phyloP scores from a whole-genome alignment of 2,888 invertebrate species.

The Epinotia nisella region DNA sequence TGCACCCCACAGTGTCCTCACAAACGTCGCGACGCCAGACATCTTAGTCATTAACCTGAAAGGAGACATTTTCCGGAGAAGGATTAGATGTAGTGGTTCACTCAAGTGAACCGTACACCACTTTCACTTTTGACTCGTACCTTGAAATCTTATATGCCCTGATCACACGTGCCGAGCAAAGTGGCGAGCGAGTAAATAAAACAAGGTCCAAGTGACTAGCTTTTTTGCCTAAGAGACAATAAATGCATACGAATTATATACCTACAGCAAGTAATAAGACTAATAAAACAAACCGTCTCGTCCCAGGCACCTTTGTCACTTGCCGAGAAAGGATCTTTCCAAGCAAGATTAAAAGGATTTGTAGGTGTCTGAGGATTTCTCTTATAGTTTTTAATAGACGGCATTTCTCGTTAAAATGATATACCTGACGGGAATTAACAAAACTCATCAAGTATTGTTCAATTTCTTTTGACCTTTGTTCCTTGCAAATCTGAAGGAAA shows the following conservation, averaged over 20 bases:
- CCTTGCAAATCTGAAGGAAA: neutral
- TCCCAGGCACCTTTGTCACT: slow-evolving; percentile 11
- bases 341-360: neutral
- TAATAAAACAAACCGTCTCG: neutral
- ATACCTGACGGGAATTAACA: neutral
- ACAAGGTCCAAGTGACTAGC: neutral
- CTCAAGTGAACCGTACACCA: neutral
- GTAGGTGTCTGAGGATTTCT: slow-evolving; percentile 9
- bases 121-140: neutral
- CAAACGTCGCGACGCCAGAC: slow-evolving; percentile 35
- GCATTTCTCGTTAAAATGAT: neutral
- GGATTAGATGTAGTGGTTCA: slow-evolving; percentile 7
- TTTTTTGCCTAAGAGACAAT: neutral
- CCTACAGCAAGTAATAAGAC: neutral
- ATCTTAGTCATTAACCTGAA: slow-evolving; percentile 29
- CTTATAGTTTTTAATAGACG: neutral
- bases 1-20: slow-evolving; percentile 2
- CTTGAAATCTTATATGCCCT: neutral
- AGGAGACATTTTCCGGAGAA: slow-evolving; percentile 12
- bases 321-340: slow-evolving; percentile 1
- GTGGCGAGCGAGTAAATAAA: no score
- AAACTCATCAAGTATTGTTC: neutral
- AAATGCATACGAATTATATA: neutral
- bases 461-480: neutral
- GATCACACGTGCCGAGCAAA: no score